Evolutionary conservation across 1,140 invertebrate species (phyloP), one percentile per base, ranked within the genome.

Genomic region (Drosophila lacteicornis): DNA sequence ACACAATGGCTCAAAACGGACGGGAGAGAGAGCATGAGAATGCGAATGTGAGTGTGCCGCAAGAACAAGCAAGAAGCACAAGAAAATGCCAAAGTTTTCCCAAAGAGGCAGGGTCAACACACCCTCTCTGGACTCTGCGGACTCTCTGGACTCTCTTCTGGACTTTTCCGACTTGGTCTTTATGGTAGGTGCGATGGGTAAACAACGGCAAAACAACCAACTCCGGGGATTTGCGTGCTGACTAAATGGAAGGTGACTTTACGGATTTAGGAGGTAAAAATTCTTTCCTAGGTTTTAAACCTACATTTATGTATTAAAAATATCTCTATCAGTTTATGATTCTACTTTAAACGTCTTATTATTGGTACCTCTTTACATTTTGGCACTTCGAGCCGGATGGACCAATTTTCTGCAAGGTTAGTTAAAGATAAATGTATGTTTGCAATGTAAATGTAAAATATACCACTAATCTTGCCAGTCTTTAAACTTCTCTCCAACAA

Each of bases 171-270:
- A 38, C 33, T 22, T 42, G 61, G 30, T 57, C 42, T 33, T 57
- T 53, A 22, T 57, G 25, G 42, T 55, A 86, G 87, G 86, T 85
- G 86, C 86, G 86, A 90, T 90, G 81, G 81, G 58, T 78, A 85
- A 91, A 91, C 77, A 91, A n/a, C 13, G 13, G n/a, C 45, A 25
- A 25, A 25, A 25, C 22, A 46, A 8, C 4, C 22, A 33, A 43
- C 59, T 43, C 30, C 5, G n/a, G 49, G 30, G 66, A 45, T 73
- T 71, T 70, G 65, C 65, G 45, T 60, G 65, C 45, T 33, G 46
- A 51, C 57, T 68, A 68, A 68, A 68, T 51, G 38, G 36, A 59
- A 60, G 15, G 36, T n/a, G 9, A 9, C 56, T 15, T 17, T 11
- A 36, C 9, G 9, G 36, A 38, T 38, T 38, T 38, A n/a, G 9